phyloP scores from a whole-genome alignment of 2,888 invertebrate genomes.

The Dysmachus trigonus region DNA sequence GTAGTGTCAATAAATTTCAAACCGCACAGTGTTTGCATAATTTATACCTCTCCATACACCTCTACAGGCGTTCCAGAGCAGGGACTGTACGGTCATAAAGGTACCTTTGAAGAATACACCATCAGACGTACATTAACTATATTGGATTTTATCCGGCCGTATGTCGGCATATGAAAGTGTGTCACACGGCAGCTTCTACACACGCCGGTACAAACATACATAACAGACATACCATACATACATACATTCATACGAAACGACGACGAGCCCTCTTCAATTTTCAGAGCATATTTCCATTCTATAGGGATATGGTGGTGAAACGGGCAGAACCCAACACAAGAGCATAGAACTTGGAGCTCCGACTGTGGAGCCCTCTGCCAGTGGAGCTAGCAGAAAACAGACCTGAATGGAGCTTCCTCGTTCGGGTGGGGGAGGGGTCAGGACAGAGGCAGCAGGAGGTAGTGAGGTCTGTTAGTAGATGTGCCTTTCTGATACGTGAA shows the following conservation, averaged over 20 bases:
- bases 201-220: not conserved
- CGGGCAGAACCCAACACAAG: not conserved
- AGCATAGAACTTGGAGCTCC: not conserved
- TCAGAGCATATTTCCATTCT: slow-evolving; percentile 35
- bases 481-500: slow-evolving; percentile 37
- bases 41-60: slow-evolving; percentile 34
- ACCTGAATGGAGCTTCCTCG: not conserved
- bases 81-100: slow-evolving; percentile 16
- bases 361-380: not conserved
- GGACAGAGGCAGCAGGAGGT: not conserved
- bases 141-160: slow-evolving; percentile 34
- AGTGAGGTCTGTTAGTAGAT: not conserved
- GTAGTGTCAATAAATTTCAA: slow-evolving; percentile 43
- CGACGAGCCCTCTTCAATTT: not conserved
- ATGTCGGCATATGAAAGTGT: slow-evolving; percentile 2
- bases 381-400: not conserved
- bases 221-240: not conserved
- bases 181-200: not conserved
- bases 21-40: slow-evolving; percentile 43
- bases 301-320: not conserved
- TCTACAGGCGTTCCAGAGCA: not conserved
- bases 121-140: slow-evolving; percentile 41
- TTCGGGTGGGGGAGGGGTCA: too few species aligned
- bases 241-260: not conserved
- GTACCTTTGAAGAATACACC: slow-evolving; percentile 40